phyloP scores from a whole-genome alignment of 2,797 vertebrate species.

The Pangasius macronema region DNA sequence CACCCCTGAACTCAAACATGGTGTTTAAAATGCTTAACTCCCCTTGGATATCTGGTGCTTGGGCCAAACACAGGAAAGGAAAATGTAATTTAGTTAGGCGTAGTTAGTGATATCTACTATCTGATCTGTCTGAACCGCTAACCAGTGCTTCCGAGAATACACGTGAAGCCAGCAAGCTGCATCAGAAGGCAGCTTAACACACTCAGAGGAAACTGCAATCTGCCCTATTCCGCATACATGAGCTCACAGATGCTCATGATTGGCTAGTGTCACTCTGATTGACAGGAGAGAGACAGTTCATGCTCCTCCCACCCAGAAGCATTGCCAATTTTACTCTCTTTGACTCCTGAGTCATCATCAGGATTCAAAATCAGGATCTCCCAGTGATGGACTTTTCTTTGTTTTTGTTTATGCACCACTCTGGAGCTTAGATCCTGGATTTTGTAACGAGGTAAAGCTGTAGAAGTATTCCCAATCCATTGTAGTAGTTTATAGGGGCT shows the following conservation, averaged over 20 bases:
- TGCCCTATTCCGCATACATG: neutral
- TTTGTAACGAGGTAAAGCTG: neutral
- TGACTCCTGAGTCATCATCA: neutral
- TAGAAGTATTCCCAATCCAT: neutral
- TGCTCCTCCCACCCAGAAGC: neutral
- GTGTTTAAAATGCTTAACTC: constrained; percentile 2
- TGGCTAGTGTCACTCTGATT: neutral
- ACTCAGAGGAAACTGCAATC: neutral
- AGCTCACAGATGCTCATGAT: neutral
- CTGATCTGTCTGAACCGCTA: no score
- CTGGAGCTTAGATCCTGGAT: neutral
- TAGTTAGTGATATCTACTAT: neutral
- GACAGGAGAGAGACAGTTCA: neutral
- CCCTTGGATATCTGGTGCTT: neutral
- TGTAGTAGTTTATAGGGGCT: neutral
- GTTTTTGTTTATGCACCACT: neutral
- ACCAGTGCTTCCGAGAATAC: neutral
- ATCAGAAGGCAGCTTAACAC: neutral
- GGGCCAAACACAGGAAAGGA: neutral
- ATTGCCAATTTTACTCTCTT: neutral
- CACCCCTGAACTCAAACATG: neutral
- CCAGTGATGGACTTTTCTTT: neutral
- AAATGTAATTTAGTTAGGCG: neutral
- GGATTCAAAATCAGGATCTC: neutral
- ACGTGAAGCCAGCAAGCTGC: neutral